phyloP scores from a whole-genome alignment of 2,113 vertebrate genomes.

The Labeo catla region DNA sequence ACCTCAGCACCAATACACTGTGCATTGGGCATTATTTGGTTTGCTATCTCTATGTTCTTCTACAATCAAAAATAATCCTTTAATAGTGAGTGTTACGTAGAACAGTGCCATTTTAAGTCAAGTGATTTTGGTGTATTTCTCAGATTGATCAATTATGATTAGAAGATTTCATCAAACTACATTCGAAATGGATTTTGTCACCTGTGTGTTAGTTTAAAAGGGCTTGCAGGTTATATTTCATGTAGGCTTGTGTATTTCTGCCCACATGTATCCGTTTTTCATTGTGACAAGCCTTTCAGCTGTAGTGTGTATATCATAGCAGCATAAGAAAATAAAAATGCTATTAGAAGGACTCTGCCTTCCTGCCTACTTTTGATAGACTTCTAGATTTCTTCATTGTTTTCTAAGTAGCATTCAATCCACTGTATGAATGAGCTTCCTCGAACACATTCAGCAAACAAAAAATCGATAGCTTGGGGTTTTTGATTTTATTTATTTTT shows the following conservation, averaged over 20 bases:
- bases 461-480: neutral
- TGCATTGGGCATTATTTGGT: slow-evolving; percentile 57
- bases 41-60: slow-evolving; percentile 36
- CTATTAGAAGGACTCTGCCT: slow-evolving; percentile 39
- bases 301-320: slow-evolving; percentile 57
- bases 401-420: neutral
- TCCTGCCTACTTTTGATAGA: neutral
- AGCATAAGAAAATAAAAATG: slow-evolving; percentile 68
- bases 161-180: neutral
- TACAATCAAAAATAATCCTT: slow-evolving; percentile 31
- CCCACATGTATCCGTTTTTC: slow-evolving; percentile 14
- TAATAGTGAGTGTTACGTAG: slow-evolving; percentile 13
- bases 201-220: slow-evolving; percentile 33
- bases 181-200: neutral
- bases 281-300: slow-evolving; percentile 44
- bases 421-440: neutral
- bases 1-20: slow-evolving; percentile 67
- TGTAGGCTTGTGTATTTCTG: neutral
- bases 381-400: neutral
- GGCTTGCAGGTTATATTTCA: slow-evolving; percentile 24
- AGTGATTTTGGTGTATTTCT: neutral
- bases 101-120: neutral
- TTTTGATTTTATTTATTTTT: slow-evolving; percentile 12
- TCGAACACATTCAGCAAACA: neutral
- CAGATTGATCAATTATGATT: neutral